These are phyloP conservation scores for Epinotia demarniana DNA, from an alignment of 2,888 invertebrate species.

Conservation along the genomic window DNA sequence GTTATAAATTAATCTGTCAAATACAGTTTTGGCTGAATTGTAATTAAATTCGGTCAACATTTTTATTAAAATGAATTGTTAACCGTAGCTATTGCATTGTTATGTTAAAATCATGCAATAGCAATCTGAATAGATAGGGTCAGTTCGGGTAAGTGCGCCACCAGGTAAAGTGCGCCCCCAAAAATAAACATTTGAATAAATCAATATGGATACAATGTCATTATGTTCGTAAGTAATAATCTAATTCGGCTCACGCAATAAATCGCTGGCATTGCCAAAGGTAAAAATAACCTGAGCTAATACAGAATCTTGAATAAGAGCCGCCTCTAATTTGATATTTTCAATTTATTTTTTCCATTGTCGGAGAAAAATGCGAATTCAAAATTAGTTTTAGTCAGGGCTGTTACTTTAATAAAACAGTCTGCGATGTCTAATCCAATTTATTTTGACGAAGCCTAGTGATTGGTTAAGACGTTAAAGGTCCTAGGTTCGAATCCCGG, in stretches of 20 bases:
- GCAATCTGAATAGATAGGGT: too few relatives aligned
- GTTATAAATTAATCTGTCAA: too few relatives aligned
- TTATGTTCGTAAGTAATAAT: background rate
- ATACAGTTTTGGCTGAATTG: too few relatives aligned
- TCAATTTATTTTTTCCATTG: constrained; percentile 18
- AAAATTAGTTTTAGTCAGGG: constrained; percentile 14
- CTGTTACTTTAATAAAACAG: constrained; percentile 3
- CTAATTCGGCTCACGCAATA: background rate
- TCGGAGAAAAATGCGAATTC: constrained; percentile 17
- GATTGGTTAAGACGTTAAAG: too few relatives aligned
- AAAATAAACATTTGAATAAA: background rate
- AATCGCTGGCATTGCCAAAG: background rate
- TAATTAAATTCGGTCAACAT: too few relatives aligned
- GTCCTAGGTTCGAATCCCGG: too few relatives aligned
- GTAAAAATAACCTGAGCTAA: background rate
- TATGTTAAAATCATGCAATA: too few relatives aligned
- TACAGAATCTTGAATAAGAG: constrained; percentile 9
- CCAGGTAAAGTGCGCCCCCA: too few relatives aligned
- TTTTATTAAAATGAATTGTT: too few relatives aligned
- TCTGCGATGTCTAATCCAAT: background rate
- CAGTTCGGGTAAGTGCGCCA: too few relatives aligned
- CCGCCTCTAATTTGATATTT: constrained; percentile 14
- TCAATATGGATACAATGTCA: background rate
- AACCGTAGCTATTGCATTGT: too few relatives aligned
- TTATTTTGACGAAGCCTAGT: background rate